Percentiles rank a stretch among this genome's conserved stretches.
phyloP scores from a whole-genome alignment of 2,888 invertebrate genomes.

The Andrena marginata region DNA sequence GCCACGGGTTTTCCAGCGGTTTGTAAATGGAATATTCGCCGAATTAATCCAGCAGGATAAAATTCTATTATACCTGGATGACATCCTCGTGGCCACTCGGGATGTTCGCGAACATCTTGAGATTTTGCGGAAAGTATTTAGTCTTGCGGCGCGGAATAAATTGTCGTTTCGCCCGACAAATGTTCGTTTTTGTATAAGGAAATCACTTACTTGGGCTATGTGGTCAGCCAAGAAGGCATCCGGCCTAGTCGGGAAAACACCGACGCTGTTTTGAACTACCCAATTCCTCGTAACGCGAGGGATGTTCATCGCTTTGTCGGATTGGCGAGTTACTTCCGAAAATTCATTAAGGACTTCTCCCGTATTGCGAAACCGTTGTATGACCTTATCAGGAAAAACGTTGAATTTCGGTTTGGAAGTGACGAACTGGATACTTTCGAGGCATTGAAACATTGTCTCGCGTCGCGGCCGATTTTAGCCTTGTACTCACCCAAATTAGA shows the following conservation, averaged over 20 bases:
- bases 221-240: background rate
- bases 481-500: background rate
- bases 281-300: background rate
- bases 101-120: background rate
- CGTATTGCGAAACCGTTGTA: background rate
- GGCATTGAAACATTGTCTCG: background rate
- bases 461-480: background rate
- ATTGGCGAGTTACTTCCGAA: background rate
- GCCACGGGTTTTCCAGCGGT: background rate
- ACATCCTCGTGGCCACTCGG: background rate
- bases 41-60: background rate
- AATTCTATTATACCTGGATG: background rate
- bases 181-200: conserved; percentile 3
- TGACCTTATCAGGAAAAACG: background rate
- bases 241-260: background rate
- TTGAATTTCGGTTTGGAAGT: background rate
- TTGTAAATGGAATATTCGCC: background rate
- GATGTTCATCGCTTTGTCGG: background rate
- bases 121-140: background rate
- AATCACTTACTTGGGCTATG: background rate
- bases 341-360: background rate
- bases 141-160: background rate
- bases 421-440: background rate
- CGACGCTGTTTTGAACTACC: too few species aligned
- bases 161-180: conserved; percentile 5